A percentile compares a stretch with the other conserved stretches of the same genome.
These are phyloP conservation scores for Glossophaga mutica DNA, from an alignment of 2,797 vertebrate species.

Conservation along the genomic window DNA sequence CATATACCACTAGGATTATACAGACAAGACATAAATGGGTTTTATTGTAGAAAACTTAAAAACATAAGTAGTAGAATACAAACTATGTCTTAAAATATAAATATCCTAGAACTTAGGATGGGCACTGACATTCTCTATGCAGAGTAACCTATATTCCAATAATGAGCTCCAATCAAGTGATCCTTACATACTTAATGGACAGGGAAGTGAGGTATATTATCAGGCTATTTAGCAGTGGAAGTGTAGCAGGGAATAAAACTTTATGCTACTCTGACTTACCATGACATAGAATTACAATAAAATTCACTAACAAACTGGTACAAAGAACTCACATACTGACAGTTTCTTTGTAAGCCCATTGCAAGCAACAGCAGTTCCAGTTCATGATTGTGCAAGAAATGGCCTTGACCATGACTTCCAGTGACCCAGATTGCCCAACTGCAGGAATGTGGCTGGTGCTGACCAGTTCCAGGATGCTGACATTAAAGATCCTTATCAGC, in stretches of 20 bases:
- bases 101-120: background rate
- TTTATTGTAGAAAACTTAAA: background rate
- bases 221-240: background rate
- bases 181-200: background rate
- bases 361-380: background rate
- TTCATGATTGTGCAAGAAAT: background rate
- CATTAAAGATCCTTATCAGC: background rate
- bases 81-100: background rate
- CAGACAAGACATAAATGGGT: background rate
- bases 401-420: background rate
- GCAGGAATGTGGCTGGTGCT: background rate
- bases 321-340: background rate
- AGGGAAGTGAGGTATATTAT: background rate
- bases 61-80: background rate
- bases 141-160: background rate
- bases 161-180: background rate
- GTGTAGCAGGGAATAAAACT: background rate
- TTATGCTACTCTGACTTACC: background rate
- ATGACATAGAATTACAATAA: background rate
- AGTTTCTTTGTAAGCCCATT: background rate
- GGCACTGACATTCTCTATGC: background rate
- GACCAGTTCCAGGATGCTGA: background rate
- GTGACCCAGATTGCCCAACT: background rate
- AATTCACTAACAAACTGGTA: background rate
- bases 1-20: rapidly evolving